Percentiles rank a stretch among this genome's conserved stretches.
These are phyloP conservation scores for Micromys minutus DNA, from an alignment of 2,113 vertebrate species.

Conservation along the genomic window DNA sequence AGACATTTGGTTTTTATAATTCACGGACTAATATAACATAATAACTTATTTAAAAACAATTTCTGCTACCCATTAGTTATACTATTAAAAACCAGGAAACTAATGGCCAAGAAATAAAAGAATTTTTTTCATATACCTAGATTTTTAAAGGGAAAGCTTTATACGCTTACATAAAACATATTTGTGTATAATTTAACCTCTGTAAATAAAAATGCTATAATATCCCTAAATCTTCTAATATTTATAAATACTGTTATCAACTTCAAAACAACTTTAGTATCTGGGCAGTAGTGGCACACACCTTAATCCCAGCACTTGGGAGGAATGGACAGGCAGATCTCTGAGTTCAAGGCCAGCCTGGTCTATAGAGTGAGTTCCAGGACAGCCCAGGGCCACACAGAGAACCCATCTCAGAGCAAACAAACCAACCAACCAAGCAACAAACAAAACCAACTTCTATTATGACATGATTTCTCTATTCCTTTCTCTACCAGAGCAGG, in stretches of 20 bases:
- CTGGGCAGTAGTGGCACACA: not conserved
- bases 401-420: too few species aligned
- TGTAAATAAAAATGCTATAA: slow-evolving; percentile 20
- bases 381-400: not conserved
- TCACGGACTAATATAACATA: not conserved
- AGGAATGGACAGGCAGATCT: not conserved
- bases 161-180: not conserved
- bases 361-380: too few species aligned
- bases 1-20: not conserved
- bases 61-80: not conserved
- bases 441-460: not conserved
- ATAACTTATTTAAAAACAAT: not conserved
- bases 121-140: not conserved
- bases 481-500: too few species aligned
- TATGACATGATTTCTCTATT: not conserved
- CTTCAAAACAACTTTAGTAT: slow-evolving; percentile 18
- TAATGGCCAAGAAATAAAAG: not conserved
- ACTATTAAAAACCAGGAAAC: not conserved
- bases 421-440: too few species aligned
- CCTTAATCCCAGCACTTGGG: not conserved
- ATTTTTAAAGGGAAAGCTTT: not conserved
- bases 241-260: not conserved
- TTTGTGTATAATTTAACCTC: slow-evolving; percentile 4
- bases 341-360: not conserved
- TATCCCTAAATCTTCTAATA: slow-evolving; percentile 5